phyloP scores from a whole-genome alignment of 2,113 vertebrate species.

The Panthera uncia region DNA sequence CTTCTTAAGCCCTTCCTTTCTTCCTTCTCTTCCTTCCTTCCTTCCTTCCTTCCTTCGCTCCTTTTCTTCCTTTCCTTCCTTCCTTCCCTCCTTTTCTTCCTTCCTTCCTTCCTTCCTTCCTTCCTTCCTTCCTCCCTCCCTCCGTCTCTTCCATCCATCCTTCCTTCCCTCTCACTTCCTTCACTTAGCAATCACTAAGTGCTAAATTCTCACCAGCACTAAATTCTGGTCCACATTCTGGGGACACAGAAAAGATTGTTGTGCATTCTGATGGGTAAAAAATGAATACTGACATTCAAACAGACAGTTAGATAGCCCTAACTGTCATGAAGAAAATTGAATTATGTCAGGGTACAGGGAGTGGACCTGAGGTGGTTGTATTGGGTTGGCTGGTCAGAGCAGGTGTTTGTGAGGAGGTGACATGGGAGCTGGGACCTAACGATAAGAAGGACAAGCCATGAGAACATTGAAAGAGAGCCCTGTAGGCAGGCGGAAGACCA shows the following conservation, averaged over 20 bases:
- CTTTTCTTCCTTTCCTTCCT: background rate
- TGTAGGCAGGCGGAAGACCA: background rate
- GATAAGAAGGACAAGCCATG: background rate
- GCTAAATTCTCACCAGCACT: too few species aligned
- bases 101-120: background rate
- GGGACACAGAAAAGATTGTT: background rate
- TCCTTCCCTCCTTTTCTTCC: rapidly evolving
- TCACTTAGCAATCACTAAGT: background rate
- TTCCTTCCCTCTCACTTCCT: background rate
- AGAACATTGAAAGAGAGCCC: background rate
- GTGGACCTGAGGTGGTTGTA: too few species aligned
- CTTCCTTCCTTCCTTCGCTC: background rate
- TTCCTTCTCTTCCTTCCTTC: background rate
- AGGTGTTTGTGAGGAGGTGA: background rate
- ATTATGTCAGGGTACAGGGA: rapidly evolving
- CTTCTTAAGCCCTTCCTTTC: background rate
- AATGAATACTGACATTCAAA: background rate
- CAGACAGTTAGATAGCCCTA: background rate
- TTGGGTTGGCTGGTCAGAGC: background rate
- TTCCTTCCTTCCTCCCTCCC: background rate
- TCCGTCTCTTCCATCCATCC: too few species aligned
- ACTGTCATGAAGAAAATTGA: rapidly evolving
- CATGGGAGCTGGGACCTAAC: background rate
- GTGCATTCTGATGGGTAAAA: background rate
- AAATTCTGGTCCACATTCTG: background rate